A percentile compares a stretch with the other conserved stretches of the same genome.
phyloP scores from a whole-genome alignment of 2,113 vertebrate species.

The Tenrec ecaudatus region DNA sequence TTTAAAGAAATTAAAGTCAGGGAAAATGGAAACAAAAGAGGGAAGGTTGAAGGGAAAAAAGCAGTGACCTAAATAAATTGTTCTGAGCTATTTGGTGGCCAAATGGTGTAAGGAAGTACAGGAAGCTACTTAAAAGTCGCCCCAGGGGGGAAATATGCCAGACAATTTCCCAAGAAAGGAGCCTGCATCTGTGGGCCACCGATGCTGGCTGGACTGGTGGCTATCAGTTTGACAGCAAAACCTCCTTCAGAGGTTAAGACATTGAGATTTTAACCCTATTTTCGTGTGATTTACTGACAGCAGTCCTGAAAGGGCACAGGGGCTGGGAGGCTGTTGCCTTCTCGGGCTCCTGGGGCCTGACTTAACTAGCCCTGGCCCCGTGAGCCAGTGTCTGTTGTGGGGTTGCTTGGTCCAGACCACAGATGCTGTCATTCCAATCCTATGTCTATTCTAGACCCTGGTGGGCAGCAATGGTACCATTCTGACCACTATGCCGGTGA shows the following conservation, averaged over 20 bases:
- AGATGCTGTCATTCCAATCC: neutral
- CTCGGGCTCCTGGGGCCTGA: neutral
- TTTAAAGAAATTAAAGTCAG: constrained; percentile 54
- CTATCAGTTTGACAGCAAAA: neutral
- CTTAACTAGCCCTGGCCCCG: neutral
- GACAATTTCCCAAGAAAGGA: neutral
- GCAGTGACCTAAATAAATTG: neutral
- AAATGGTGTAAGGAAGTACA: neutral
- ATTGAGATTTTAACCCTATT: neutral
- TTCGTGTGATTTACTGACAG: neutral
- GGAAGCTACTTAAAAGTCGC: neutral
- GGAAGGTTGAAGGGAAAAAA: neutral
- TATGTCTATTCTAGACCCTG: constrained; percentile 89
- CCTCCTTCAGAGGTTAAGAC: neutral
- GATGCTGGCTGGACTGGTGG: neutral
- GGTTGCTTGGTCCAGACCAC: neutral
- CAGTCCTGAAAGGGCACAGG: constrained; percentile 6
- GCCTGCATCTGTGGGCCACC: neutral
- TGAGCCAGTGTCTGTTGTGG: neutral
- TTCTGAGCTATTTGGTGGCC: neutral
- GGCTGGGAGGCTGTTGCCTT: neutral
- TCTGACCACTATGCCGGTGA: constrained; percentile 95
- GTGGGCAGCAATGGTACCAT: constrained; percentile 95
- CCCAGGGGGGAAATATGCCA: neutral
- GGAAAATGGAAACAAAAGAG: constrained; percentile 20